Percentiles rank a stretch among this genome's conserved stretches.
These are phyloP conservation scores for Neomorphus geoffroyi DNA, from an alignment of 2,797 vertebrate species.

Conservation along the genomic window DNA sequence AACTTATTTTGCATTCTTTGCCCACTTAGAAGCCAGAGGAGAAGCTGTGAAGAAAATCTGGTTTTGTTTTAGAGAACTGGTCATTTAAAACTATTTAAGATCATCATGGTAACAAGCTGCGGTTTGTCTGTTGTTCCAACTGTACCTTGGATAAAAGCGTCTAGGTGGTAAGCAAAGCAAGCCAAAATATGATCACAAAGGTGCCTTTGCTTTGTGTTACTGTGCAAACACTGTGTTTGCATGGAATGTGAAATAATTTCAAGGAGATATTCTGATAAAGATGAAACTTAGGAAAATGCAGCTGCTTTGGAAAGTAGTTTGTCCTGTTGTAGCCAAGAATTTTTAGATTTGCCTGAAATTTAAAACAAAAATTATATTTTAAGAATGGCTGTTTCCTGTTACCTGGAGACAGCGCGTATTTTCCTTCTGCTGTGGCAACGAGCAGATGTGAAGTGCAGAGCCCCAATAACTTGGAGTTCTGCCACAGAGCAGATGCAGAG, in stretches of 20 bases:
- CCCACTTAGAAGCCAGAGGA: not conserved
- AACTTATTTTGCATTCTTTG: not conserved
- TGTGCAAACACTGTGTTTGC: not conserved
- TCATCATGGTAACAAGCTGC: not conserved
- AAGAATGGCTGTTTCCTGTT: slow-evolving; percentile 63
- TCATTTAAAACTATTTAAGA: not conserved
- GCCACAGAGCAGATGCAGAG: slow-evolving; percentile 58
- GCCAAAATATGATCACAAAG: not conserved
- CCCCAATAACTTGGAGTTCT: slow-evolving; percentile 67
- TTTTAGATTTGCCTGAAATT: slow-evolving; percentile 58
- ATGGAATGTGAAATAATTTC: not conserved
- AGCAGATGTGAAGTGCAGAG: slow-evolving; percentile 38
- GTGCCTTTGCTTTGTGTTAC: not conserved
- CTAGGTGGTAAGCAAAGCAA: not conserved
- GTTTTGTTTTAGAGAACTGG: not conserved
- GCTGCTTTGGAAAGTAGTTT: slow-evolving; percentile 28
- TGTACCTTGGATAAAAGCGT: not conserved
- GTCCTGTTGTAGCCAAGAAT: slow-evolving; percentile 17
- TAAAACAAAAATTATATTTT: slow-evolving; percentile 63
- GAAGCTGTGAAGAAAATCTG: not conserved
- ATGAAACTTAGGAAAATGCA: not conserved
- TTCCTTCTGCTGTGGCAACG: slow-evolving; percentile 72
- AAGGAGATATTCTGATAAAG: not conserved
- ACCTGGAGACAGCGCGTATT: slow-evolving; percentile 71
- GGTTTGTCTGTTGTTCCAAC: not conserved